Percentiles rank a stretch among this genome's conserved stretches.
Conservation (phyloP, 2,888 invertebrate genomes). For the Panzeria rudis region DNA sequence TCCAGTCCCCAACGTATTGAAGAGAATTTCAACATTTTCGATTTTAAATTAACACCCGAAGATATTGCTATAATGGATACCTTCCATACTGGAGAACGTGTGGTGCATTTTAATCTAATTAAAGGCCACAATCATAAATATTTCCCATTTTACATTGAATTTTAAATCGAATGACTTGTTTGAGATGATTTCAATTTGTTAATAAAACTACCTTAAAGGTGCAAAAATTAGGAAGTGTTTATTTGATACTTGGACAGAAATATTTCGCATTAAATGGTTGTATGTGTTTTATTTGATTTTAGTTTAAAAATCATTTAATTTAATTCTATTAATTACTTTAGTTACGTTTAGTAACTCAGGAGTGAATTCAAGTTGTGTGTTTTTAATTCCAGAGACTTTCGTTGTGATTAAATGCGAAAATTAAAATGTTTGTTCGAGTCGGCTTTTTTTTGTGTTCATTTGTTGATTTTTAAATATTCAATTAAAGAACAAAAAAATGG, state of each 20-base stretch:
- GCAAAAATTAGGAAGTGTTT: too few species aligned
- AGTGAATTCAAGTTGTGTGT: too few species aligned
- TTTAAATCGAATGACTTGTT: slow-evolving; percentile 72
- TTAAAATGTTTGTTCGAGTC: too few species aligned
- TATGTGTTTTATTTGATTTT: too few species aligned
- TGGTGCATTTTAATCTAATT: slow-evolving; percentile 79
- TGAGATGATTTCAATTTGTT: not conserved
- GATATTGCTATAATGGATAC: slow-evolving; percentile 84
- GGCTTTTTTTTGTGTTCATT: too few species aligned
- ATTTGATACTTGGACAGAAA: not conserved
- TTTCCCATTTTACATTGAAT: slow-evolving; percentile 82
- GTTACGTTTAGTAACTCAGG: too few species aligned
- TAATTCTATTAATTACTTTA: too few species aligned
- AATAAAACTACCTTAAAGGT: not conserved
- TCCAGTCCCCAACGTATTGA: slow-evolving; percentile 84
- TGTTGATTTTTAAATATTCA: too few species aligned
- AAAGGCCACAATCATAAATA: slow-evolving; percentile 81
- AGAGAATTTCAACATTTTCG: slow-evolving; percentile 86
- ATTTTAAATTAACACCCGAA: slow-evolving; percentile 85
- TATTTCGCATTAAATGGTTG: too few species aligned
- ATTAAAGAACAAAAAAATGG: too few species aligned
- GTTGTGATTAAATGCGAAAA: too few species aligned
- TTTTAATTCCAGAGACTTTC: too few species aligned
- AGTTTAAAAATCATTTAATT: not conserved
- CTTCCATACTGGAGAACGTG: slow-evolving; percentile 83